phyloP scores from a whole-genome alignment of 2,797 vertebrate species.

The Darevskia nairensis region DNA sequence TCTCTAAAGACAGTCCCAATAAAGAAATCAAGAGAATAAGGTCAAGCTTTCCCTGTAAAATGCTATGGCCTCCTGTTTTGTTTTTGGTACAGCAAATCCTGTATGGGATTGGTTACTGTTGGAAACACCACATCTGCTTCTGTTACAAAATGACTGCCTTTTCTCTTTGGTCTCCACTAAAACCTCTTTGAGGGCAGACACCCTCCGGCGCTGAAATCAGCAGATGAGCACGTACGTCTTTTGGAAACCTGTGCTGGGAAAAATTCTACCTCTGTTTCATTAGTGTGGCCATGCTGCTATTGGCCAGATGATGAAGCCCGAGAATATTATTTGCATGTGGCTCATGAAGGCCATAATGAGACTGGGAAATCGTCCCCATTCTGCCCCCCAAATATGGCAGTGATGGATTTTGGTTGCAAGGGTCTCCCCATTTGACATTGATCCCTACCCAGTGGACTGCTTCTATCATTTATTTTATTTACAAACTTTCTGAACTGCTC shows the following conservation, averaged over 20 bases:
- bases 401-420: not conserved
- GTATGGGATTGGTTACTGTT: not conserved
- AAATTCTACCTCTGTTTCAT: not conserved
- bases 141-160: not conserved
- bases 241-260: not conserved
- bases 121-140: not conserved
- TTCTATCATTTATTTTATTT: not conserved
- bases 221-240: not conserved
- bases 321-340: not conserved
- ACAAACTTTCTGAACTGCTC: not conserved
- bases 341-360: not conserved
- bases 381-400: not conserved
- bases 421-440: not conserved
- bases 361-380: not conserved
- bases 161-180: not conserved
- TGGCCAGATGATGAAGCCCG: not conserved
- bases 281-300: not conserved
- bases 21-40: constrained; percentile 1
- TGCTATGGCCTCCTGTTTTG: not conserved
- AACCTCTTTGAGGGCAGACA: not conserved
- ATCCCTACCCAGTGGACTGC: not conserved
- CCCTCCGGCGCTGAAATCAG: not conserved
- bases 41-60: not conserved
- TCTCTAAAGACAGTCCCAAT: not conserved
- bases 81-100: not conserved